phyloP scores from a whole-genome alignment of 2,797 vertebrate genomes.

The Gorsachius magnificus region DNA sequence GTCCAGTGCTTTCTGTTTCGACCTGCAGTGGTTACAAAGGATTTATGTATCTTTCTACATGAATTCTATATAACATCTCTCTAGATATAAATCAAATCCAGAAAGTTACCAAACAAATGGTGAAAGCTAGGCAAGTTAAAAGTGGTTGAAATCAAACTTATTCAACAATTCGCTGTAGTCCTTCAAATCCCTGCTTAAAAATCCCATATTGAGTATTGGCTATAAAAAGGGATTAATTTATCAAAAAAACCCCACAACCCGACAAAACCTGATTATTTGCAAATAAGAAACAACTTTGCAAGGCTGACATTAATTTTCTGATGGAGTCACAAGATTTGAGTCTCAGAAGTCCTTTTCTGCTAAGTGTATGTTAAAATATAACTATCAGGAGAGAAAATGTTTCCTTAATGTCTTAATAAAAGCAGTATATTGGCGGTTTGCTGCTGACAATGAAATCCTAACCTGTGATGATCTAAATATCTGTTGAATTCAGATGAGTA shows the following conservation, averaged over 20 bases:
- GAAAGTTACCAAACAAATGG: neutral
- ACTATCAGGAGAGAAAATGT: neutral
- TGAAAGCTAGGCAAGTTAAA: neutral
- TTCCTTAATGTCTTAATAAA: neutral
- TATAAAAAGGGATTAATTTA: neutral
- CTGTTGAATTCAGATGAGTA: neutral
- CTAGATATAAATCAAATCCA: neutral
- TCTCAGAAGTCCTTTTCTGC: neutral
- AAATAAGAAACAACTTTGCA: neutral
- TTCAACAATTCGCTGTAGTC: neutral
- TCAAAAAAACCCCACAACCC: too few relatives aligned
- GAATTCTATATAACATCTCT: neutral
- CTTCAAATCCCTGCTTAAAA: neutral
- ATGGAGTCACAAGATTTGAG: neutral
- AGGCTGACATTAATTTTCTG: neutral
- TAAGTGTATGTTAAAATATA: neutral
- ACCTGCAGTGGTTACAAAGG: neutral
- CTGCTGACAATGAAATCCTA: neutral
- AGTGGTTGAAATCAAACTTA: neutral
- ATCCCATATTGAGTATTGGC: rapidly evolving
- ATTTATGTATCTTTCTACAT: neutral
- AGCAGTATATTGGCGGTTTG: neutral
- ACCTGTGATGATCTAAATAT: neutral
- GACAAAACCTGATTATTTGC: neutral
- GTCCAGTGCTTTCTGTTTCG: neutral